Evolutionary conservation across 2,113 vertebrate genomes (phyloP), one percentile per base, ranked within the genome.

Genomic region (Pachypanchax playfairii): DNA sequence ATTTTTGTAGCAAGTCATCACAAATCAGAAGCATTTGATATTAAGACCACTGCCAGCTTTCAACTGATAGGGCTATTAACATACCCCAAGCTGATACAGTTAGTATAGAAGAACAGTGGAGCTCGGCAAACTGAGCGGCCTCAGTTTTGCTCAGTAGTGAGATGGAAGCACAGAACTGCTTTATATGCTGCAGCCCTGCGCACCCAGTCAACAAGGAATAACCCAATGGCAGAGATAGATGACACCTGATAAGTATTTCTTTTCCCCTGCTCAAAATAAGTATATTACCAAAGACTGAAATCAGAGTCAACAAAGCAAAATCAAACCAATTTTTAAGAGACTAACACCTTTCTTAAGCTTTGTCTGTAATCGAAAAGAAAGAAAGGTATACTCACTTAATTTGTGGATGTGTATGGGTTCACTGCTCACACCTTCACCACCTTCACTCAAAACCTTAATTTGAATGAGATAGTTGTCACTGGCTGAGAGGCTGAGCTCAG

Each of bases 371-470:
- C 20, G 58, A 39, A 56, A 55, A 25, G n/a, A 17, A 25, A 24
- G 7, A 43, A 65, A 17, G 49, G 1, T 6, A 24, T 69, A 75
- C 92, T 89, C 81, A 93, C 92, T 96, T 51, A 94, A 87, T 55
- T 93, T 92, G 70, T 96, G 95, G 47, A 98, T 95, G 84, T 95
- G 90, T 87, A 98, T 95, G 79, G 94, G 93, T 38, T 96, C 92
- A 0, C 96, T 98, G 73, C 93, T 95, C 26, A 85, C 85, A 1
- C 96, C 96, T 18, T 96, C 93, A 0, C 96, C 96, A 0, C 96
- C 96, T 2, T 94, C 94, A 0, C 91, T 96, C 17, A 91, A 80
- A 14, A 94, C 92, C 73, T 93, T 94, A 22, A 98, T 93, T 86
- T 97, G 93, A 42, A 98, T 93, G 1, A 94, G 68, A 77, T 96